phyloP scores from a whole-genome alignment of 2,888 invertebrate species.

The Apodemia mormo region DNA sequence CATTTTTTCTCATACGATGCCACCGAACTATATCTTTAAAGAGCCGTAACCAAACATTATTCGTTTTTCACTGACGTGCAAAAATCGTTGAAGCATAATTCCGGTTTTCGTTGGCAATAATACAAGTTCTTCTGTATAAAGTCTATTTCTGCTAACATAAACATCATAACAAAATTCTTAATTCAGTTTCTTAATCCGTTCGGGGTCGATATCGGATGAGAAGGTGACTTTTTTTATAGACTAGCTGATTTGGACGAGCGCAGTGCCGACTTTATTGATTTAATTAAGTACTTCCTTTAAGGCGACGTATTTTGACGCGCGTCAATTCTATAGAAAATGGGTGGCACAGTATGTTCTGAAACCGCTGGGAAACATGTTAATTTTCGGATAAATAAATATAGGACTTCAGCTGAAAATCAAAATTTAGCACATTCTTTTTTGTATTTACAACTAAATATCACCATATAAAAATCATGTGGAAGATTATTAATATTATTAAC shows the following conservation, averaged over 20 bases:
- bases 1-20: background rate
- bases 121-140: slow-evolving; percentile 45
- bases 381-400: no score
- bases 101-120: slow-evolving; percentile 62
- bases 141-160: slow-evolving; percentile 47
- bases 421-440: no score
- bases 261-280: no score
- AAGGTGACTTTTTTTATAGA: slow-evolving; percentile 26
- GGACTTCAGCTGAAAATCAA: no score
- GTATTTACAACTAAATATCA: no score
- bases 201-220: slow-evolving; percentile 38
- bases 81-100: slow-evolving; percentile 55
- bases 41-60: slow-evolving; percentile 22
- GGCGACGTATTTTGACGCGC: no score
- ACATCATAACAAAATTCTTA: slow-evolving; percentile 57
- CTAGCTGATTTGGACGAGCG: background rate
- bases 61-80: slow-evolving; percentile 39
- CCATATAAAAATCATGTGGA: no score
- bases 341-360: no score
- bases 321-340: no score
- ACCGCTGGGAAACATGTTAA: no score
- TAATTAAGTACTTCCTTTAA: no score
- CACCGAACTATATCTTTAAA: background rate
- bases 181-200: slow-evolving; percentile 57
- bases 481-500: no score